phyloP scores from a whole-genome alignment of 2,888 invertebrate species.

The Dolichopus griseipennis region DNA sequence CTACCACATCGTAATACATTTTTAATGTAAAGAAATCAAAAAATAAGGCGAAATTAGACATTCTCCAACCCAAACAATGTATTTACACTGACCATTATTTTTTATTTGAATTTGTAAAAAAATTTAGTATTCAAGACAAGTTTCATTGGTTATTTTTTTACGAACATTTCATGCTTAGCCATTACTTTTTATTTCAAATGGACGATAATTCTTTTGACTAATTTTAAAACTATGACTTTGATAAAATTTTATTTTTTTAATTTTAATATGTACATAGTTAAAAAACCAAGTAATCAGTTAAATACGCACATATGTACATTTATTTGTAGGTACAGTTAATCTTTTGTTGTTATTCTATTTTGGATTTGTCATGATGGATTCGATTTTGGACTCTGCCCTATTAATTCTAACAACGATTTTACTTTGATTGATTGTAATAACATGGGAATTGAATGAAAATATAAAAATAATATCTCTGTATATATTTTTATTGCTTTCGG shows the following conservation, averaged over 20 bases:
- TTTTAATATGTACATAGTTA: too few species aligned
- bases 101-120: too few species aligned
- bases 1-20: too few species aligned
- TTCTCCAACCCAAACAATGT: neutral
- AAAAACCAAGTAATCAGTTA: neutral
- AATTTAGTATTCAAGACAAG: neutral
- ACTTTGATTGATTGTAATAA: slow-evolving; percentile 8
- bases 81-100: neutral
- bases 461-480: too few species aligned
- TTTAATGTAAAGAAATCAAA: too few species aligned
- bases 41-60: too few species aligned
- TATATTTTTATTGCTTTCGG: too few species aligned
- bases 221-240: slow-evolving; percentile 10
- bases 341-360: neutral
- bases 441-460: neutral
- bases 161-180: neutral
- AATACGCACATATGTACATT: neutral
- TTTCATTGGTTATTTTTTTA: neutral
- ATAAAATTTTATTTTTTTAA: neutral
- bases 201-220: neutral
- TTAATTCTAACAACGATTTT: slow-evolving; percentile 7
- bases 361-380: neutral
- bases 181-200: neutral
- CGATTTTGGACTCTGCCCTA: neutral
- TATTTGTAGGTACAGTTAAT: neutral